phyloP scores from a whole-genome alignment of 2,113 vertebrate species.

The Sinocyclocheilus anshuiensis region DNA sequence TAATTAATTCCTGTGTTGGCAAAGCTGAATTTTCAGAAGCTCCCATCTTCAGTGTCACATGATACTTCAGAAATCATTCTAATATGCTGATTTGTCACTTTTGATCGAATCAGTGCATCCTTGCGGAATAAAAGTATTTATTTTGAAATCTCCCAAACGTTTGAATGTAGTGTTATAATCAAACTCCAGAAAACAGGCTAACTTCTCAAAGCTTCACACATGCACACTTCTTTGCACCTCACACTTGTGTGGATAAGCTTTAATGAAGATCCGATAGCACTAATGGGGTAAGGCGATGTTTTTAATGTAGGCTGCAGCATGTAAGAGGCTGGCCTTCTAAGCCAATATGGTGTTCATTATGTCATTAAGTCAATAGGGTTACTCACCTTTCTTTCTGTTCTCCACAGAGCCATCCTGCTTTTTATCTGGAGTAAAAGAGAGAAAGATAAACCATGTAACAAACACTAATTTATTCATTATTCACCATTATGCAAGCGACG shows the following conservation, averaged over 20 bases:
- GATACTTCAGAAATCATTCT: background rate
- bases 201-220: background rate
- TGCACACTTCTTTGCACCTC: background rate
- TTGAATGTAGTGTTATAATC: background rate
- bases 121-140: background rate
- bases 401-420: slow-evolving; percentile 95
- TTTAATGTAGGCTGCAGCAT: slow-evolving; percentile 41
- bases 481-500: slow-evolving; percentile 29
- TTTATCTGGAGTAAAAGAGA: slow-evolving; percentile 82
- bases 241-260: slow-evolving; percentile 27
- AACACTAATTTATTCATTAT: slow-evolving; percentile 33
- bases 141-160: background rate
- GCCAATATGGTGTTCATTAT: slow-evolving; percentile 48
- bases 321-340: slow-evolving; percentile 43
- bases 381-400: slow-evolving; percentile 97
- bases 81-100: background rate
- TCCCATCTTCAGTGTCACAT: background rate
- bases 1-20: background rate
- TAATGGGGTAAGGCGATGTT: slow-evolving; percentile 52
- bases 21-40: background rate
- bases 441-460: slow-evolving; percentile 43
- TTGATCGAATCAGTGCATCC: background rate
- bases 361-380: slow-evolving; percentile 46
- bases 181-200: background rate
- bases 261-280: slow-evolving; percentile 53